Percentiles rank a stretch among this genome's conserved stretches.
Conservation (phyloP, 2,797 vertebrate species). For the Lophotriccus pileatus region DNA sequence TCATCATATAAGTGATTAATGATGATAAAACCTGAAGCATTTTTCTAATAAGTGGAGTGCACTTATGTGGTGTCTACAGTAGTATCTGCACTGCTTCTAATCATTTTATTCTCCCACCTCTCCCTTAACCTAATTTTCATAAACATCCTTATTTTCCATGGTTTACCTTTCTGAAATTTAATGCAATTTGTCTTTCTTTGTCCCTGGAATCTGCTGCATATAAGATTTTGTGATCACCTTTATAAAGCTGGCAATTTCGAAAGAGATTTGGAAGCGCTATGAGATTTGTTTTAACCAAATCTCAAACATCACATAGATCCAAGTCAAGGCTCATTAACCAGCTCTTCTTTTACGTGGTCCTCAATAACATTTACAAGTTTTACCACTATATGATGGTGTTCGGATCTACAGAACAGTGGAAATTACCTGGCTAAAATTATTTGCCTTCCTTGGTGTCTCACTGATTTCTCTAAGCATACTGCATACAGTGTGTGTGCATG, state of each 20-base stretch:
- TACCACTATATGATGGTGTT: neutral
- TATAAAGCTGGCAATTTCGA: neutral
- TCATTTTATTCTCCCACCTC: neutral
- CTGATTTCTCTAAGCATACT: neutral
- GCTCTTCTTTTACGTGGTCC: neutral
- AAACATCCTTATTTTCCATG: neutral
- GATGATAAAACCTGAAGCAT: neutral
- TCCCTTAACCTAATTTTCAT: neutral
- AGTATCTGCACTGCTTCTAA: neutral
- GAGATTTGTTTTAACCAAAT: neutral
- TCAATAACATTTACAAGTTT: neutral
- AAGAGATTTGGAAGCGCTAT: neutral
- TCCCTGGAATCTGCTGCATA: neutral
- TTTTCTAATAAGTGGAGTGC: neutral
- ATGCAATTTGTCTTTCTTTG: neutral
- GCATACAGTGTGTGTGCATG: neutral
- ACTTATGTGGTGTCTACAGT: neutral
- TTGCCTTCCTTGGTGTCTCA: neutral
- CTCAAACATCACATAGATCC: accelerated
- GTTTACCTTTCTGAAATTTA: neutral
- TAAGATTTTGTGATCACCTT: neutral
- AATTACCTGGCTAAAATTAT: neutral
- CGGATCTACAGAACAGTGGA: neutral
- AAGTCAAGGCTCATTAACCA: neutral
- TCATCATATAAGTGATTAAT: neutral